phyloP scores from a whole-genome alignment of 2,888 invertebrate species.

The Endotricha flammealis region DNA sequence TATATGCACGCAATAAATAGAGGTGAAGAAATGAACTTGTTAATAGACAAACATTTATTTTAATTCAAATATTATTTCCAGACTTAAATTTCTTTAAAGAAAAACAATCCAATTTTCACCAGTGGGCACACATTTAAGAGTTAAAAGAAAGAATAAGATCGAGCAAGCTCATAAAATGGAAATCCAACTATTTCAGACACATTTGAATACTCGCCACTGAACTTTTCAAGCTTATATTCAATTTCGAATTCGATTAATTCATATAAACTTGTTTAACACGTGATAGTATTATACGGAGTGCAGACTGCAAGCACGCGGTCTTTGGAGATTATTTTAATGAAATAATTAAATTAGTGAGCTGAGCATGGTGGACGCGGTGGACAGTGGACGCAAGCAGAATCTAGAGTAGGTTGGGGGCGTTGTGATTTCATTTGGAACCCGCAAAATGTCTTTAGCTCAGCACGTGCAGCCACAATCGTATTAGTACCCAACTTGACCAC shows the following conservation, averaged over 20 bases:
- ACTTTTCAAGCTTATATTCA: slow-evolving; percentile 8
- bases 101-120: no score
- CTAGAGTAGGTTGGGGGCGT: slow-evolving; percentile 41
- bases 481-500: slow-evolving; percentile 13
- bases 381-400: slow-evolving; percentile 55
- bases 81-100: no score
- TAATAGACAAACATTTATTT: no score
- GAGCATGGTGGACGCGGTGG: no score
- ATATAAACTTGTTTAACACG: slow-evolving; percentile 35
- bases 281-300: slow-evolving; percentile 42
- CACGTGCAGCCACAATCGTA: slow-evolving; percentile 15
- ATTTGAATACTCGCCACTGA: slow-evolving; percentile 9
- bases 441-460: slow-evolving; percentile 18
- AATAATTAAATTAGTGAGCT: slow-evolving; percentile 63
- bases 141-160: slow-evolving; percentile 7
- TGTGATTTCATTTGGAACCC: slow-evolving; percentile 49
- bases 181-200: slow-evolving; percentile 8
- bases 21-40: no score
- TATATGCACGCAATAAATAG: no score
- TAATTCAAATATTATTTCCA: no score
- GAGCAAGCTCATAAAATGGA: slow-evolving; percentile 11
- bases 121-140: no score
- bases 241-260: slow-evolving; percentile 18
- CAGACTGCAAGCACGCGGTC: slow-evolving; percentile 45
- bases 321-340: slow-evolving; percentile 62